A percentile compares a stretch with the other conserved stretches of the same genome.
phyloP scores from a whole-genome alignment of 2,797 vertebrate species.

The Coccyzus lansbergi region DNA sequence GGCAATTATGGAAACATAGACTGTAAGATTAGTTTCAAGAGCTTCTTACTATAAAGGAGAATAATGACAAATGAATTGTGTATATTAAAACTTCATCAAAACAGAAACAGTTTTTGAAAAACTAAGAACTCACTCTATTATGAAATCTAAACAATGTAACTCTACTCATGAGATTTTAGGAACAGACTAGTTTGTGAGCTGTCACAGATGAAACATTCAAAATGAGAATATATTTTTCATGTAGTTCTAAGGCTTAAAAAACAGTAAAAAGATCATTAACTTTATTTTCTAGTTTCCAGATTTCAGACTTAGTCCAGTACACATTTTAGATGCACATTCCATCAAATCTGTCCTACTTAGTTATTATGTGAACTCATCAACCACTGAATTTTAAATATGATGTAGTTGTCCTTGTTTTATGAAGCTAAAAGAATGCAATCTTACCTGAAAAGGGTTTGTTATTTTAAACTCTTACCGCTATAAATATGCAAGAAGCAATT shows the following conservation, averaged over 20 bases:
- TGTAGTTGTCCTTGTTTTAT: neutral
- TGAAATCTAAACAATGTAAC: conserved; percentile 18
- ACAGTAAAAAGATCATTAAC: neutral
- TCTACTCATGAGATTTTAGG: neutral
- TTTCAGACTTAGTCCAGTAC: neutral
- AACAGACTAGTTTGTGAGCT: neutral
- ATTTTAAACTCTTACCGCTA: neutral
- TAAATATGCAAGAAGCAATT: neutral
- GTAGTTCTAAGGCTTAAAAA: neutral
- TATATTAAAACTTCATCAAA: conserved; percentile 9
- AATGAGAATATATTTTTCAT: conserved; percentile 6
- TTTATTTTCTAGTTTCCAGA: neutral
- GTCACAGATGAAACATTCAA: neutral
- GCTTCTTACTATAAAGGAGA: neutral
- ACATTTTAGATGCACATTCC: neutral
- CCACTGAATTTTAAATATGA: conserved; percentile 13
- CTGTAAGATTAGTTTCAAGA: neutral
- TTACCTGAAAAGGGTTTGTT: neutral
- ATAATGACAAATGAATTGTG: neutral
- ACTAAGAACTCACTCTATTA: conserved; percentile 32
- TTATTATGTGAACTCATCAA: neutral
- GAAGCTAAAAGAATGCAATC: neutral
- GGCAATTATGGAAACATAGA: neutral
- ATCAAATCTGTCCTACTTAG: conserved; percentile 16
- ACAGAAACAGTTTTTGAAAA: conserved; percentile 22